These are phyloP conservation scores for Nephrotoma appendiculata DNA, from an alignment of 2,888 invertebrate genomes.

Conservation along the genomic window DNA sequence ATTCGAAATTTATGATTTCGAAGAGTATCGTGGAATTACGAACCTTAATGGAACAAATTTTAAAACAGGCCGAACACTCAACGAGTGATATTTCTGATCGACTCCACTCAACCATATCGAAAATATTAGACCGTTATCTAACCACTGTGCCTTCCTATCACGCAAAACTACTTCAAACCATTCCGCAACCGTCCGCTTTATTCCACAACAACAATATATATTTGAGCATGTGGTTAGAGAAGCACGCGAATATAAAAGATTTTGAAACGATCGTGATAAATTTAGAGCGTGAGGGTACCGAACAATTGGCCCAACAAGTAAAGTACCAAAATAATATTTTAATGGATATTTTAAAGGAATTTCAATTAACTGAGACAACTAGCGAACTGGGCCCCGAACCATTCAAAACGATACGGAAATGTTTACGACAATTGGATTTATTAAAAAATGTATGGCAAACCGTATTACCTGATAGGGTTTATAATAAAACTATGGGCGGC, in stretches of 20 bases:
- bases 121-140: slow-evolving; percentile 63
- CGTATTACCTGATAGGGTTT: slow-evolving; percentile 63
- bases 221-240: slow-evolving; percentile 58
- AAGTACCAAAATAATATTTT: slow-evolving; percentile 61
- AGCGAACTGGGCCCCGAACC: slow-evolving; percentile 24
- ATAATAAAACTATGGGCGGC: slow-evolving; percentile 51
- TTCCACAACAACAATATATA: slow-evolving; percentile 90
- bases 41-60: slow-evolving; percentile 26
- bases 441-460: slow-evolving; percentile 79
- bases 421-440: slow-evolving; percentile 67
- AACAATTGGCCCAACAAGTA: slow-evolving; percentile 57
- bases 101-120: slow-evolving; percentile 52
- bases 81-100: slow-evolving; percentile 36
- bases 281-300: slow-evolving; percentile 53
- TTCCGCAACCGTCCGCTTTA: slow-evolving; percentile 75
- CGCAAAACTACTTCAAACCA: slow-evolving; percentile 59
- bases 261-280: slow-evolving; percentile 46
- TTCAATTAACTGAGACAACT: slow-evolving; percentile 34
- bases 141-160: slow-evolving; percentile 67
- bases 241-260: slow-evolving; percentile 39
- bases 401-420: slow-evolving; percentile 65
- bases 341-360: slow-evolving; percentile 56
- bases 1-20: slow-evolving; percentile 22
- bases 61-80: slow-evolving; percentile 18
- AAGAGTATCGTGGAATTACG: slow-evolving; percentile 30